phyloP scores from a whole-genome alignment of 2,888 invertebrate genomes.

The Lasioglossum vierecki region DNA sequence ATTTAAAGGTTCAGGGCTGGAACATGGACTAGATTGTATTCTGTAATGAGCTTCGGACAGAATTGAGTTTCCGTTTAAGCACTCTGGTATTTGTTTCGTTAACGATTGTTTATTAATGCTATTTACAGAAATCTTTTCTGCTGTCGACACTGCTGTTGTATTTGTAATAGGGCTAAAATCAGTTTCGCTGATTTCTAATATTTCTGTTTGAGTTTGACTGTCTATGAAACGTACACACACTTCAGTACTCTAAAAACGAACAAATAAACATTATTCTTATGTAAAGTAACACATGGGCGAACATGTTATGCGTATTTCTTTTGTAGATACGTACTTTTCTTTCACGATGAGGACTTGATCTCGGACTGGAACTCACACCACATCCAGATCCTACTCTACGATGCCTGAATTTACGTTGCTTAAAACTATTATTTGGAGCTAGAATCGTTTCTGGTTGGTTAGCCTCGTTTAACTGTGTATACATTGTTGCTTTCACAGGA shows the following conservation, averaged over 20 bases:
- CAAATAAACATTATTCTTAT: not conserved
- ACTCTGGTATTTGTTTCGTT: constrained; percentile 70
- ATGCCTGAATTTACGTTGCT: constrained; percentile 85
- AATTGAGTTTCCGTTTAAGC: constrained; percentile 78
- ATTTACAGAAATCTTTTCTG: constrained; percentile 64
- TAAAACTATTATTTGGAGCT: constrained; percentile 81
- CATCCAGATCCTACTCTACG: constrained; percentile 87
- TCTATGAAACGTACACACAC: constrained; percentile 85
- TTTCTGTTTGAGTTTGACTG: constrained; percentile 88
- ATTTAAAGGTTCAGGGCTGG: constrained; percentile 85
- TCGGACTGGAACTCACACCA: constrained; percentile 85
- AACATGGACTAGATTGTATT: constrained; percentile 81
- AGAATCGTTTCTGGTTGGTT: constrained; percentile 86
- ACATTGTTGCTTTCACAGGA: constrained; percentile 86
- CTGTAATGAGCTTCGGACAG: constrained; percentile 71
- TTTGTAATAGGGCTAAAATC: constrained; percentile 83
- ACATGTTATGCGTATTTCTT: not conserved
- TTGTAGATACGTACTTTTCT: constrained; percentile 82
- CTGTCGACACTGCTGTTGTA: constrained; percentile 39
- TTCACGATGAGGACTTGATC: constrained; percentile 85
- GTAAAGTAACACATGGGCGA: too few relatives aligned
- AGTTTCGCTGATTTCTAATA: constrained; percentile 61
- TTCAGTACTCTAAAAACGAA: constrained; percentile 74
- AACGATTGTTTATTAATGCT: constrained; percentile 58
- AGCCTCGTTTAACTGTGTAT: constrained; percentile 86